Evolutionary conservation across 2,113 vertebrate species (phyloP), one percentile per base, ranked within the genome.

Genomic region (Meriones unguiculatus): DNA sequence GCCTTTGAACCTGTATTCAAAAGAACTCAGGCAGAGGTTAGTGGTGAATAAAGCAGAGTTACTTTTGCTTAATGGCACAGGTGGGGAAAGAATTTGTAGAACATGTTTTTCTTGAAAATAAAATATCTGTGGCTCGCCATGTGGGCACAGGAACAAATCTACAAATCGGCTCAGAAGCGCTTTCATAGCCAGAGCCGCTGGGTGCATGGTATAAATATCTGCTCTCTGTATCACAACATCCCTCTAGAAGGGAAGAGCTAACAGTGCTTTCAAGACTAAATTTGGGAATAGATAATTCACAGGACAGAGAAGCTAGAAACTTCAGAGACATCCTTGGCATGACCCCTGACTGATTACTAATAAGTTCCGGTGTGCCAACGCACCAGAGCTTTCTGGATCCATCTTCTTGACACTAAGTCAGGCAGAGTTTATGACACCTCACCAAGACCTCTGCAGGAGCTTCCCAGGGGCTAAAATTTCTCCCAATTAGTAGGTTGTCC

Each of bases 61-160:
- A 87, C 95, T 96, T 95, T 93, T 87, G 32, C 92, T 97, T 97
- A 97, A 97, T 97, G 94, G 92, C 95, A 97, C 96, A 95, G 94
- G 93, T 96, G 87, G 95, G 86, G 82, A 86, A 98, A 97, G 92
- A 96, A 73, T 91, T 97, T 96, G 89, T 87, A 87, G 95, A 97
- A 93, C 59, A 89, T 96, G 92, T 97, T 97, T 97, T 97, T 88
- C 96, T 93, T 93, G 90, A 97, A 97, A 98, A 96, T 94, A 97
- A 97, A 96, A 93, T 97, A 93, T 96, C 91, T 95, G 92, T 95
- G 88, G 73, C 72, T 96, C 22, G 0, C 90, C 92, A 90, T 96
- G 92, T 93, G 77, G 92, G 81, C 84, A 41, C 94, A 92, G 28
- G 9, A 92, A 96, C 93, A 97, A 95, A 96, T 97, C 90, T 93